Percentiles rank a stretch among this genome's conserved stretches.
Conservation (phyloP, 2,888 invertebrate genomes). For the Phasia obesa region DNA sequence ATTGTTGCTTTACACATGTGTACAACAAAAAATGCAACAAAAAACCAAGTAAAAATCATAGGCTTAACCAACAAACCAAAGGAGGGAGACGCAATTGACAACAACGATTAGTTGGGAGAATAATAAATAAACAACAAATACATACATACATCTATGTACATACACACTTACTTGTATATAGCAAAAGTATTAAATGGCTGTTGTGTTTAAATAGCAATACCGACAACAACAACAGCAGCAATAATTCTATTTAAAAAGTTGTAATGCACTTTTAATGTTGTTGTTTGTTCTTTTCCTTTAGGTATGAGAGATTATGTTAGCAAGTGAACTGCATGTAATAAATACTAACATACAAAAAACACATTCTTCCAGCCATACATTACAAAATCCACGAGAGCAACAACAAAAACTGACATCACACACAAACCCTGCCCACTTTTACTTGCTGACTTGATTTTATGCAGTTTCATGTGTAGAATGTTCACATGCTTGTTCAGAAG, state of each 20-base stretch:
- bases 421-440: constrained; percentile 74
- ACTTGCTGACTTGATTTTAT: constrained; percentile 55
- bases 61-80: constrained; percentile 44
- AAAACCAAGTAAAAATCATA: constrained; percentile 57
- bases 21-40: background rate
- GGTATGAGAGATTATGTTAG: constrained; percentile 4
- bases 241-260: constrained; percentile 21
- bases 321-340: constrained; percentile 46
- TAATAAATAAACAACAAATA: constrained; percentile 45
- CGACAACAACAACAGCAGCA: constrained; percentile 37
- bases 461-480: background rate
- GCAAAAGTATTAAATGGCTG: constrained; percentile 73
- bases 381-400: constrained; percentile 25
- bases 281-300: constrained; percentile 1
- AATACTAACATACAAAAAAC: too few species aligned
- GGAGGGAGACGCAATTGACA: constrained; percentile 67
- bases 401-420: constrained; percentile 60
- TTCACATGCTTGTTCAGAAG: background rate
- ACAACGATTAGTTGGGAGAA: constrained; percentile 62
- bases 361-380: background rate
- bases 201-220: constrained; percentile 63
- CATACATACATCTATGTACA: too few species aligned
- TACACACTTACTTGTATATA: constrained; percentile 16
- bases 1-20: constrained; percentile 57
- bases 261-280: constrained; percentile 56